Base-by-base conservation (phyloP, 2,113 vertebrate species). In the Struthidea cinerea region DNA sequence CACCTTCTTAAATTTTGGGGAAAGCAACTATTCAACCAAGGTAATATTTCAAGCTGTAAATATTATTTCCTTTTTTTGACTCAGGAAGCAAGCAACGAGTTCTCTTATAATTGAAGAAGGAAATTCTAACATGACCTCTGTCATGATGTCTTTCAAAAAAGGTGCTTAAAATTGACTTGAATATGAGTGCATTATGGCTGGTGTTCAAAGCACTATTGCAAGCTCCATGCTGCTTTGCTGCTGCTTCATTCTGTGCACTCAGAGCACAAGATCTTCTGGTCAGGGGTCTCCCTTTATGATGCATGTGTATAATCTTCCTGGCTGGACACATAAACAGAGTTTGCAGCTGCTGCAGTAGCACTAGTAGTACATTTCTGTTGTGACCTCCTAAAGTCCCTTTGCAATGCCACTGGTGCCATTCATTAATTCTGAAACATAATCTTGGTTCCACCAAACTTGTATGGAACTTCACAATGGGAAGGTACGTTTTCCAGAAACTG, bases 11-110 rank as follows among this genome's bases (percentile, higher is more conserved):
- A 89, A 37, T 84, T 92, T 65, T 79, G 39, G 7, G 30, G 35
- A 85, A 92, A 92, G 33, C n/a, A 94, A 77, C 61, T 84, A 79
- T 83, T 93, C 82, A 91, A 84, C 56, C 46, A 94, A 47, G 41
- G 24, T 75, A 96, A 86, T 84, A 92, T 55, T 95, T 84, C 53
- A 95, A 88, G 57, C 60, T 96, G 84, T 92, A 97, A 92, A 87
- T 95, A 87, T 30, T 33, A 30, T 16, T 93, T 56, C 4, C 10
- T 41, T 26, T 13, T 33, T 37, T 50, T 52, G 14, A 6, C 89
- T 86, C 24, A 52, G 42, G 41, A 96, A 90, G 18, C 21, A 68
- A 95, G 39, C 17, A 85, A 86, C 0, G 18, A 78, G 18, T 91
- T 71, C 53, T 52, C 26, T 67, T 87, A 75, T 37, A 95, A 56